A percentile compares a stretch with the other conserved stretches of the same genome.
Evolutionary conservation across 2,113 vertebrate species (phyloP).

Genomic region (Cheirogaleus medius): DNA sequence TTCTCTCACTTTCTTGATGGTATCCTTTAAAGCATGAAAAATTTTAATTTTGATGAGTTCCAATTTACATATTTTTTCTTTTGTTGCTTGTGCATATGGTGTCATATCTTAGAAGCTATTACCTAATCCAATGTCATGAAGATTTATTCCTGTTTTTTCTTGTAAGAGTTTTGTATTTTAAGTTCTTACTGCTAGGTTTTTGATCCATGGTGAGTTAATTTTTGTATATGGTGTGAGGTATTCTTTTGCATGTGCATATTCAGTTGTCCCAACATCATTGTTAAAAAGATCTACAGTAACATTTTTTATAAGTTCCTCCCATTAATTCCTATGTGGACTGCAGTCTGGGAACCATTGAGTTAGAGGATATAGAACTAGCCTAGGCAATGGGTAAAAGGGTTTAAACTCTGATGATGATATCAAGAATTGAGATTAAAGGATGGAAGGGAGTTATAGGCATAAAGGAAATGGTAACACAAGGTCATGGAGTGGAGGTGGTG

Average conservation of each 20-base stretch:
- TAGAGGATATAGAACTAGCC: background rate
- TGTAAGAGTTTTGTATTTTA: slow-evolving; percentile 25
- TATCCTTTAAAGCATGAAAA: background rate
- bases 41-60: background rate
- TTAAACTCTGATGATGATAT: background rate
- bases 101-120: background rate
- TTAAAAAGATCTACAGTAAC: background rate
- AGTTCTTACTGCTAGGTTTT: background rate
- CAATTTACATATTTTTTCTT: background rate
- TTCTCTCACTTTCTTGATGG: slow-evolving; percentile 13
- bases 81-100: background rate
- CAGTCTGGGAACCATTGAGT: background rate
- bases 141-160: slow-evolving; percentile 17
- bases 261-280: background rate
- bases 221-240: background rate
- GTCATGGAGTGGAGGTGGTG: background rate
- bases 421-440: background rate
- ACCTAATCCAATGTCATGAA: background rate
- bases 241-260: background rate
- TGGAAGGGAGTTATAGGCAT: background rate
- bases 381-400: background rate
- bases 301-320: background rate
- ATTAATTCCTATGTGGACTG: background rate
- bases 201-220: background rate
- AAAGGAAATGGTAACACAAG: background rate